A percentile compares a stretch with the other conserved stretches of the same genome.
phyloP scores from a whole-genome alignment of 2,888 invertebrate species.

The Mesorhabditis sp. region DNA sequence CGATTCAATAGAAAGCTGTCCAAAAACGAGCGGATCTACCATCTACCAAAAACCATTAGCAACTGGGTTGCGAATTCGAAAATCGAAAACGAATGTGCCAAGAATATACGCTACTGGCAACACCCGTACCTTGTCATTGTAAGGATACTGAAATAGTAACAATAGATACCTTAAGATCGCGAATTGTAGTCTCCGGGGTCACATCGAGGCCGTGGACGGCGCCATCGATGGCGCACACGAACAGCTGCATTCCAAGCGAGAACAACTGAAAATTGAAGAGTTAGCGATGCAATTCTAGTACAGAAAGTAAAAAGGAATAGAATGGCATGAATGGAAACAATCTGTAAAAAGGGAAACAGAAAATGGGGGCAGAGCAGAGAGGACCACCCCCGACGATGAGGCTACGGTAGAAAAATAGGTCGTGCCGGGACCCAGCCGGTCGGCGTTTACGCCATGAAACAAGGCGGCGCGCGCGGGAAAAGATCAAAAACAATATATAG shows the following conservation, averaged over 20 bases:
- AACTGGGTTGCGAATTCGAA: not conserved
- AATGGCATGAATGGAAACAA: constrained; percentile 15
- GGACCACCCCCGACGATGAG: too few species aligned
- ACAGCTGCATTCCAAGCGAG: constrained; percentile 44
- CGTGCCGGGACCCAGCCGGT: too few species aligned
- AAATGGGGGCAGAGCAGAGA: too few species aligned
- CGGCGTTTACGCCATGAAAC: too few species aligned
- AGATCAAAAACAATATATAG: too few species aligned
- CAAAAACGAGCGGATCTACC: too few species aligned
- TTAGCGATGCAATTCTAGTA: not conserved
- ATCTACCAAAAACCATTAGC: not conserved
- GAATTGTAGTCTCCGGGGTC: constrained; percentile 41
- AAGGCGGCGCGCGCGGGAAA: too few species aligned
- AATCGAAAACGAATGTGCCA: too few species aligned
- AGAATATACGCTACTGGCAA: too few species aligned
- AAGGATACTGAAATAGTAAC: not conserved
- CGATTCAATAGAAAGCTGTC: not conserved
- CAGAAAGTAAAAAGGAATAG: too few species aligned
- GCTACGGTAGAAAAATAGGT: too few species aligned
- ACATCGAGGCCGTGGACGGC: constrained; percentile 43
- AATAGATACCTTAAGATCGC: constrained; percentile 40
- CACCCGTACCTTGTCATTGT: too few species aligned
- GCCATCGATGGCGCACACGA: constrained; percentile 48
- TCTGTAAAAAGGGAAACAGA: not conserved
- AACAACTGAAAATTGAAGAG: not conserved